A percentile compares a stretch with the other conserved stretches of the same genome.
Evolutionary conservation across 2,113 vertebrate species (phyloP).

Genomic region (Ellobius talpinus): DNA sequence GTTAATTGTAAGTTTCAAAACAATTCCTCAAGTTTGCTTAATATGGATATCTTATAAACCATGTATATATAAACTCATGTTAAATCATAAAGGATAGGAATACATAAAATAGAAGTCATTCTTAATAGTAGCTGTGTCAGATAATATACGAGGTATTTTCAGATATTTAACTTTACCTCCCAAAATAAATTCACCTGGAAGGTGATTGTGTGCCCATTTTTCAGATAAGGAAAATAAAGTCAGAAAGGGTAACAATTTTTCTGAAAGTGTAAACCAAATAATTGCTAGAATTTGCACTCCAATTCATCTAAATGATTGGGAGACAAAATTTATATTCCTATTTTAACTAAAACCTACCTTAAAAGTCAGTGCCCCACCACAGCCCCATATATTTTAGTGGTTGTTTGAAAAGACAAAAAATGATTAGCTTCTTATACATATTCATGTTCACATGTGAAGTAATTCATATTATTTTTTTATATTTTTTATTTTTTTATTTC

Average conservation of each 20-base stretch:
- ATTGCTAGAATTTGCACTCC: not conserved
- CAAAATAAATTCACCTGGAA: not conserved
- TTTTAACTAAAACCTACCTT: not conserved
- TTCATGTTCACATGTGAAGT: not conserved
- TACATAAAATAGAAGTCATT: not conserved
- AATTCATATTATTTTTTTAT: not conserved
- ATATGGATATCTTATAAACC: not conserved
- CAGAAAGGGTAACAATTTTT: not conserved
- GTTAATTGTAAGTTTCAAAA: slow-evolving; percentile 22
- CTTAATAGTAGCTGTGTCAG: not conserved
- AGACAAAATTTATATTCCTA: not conserved
- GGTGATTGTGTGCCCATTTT: not conserved
- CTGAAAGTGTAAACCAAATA: not conserved
- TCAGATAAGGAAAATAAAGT: not conserved
- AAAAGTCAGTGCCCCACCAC: not conserved
- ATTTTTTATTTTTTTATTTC: no score
- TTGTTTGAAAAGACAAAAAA: not conserved
- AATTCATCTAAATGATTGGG: not conserved
- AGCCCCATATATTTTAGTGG: not conserved
- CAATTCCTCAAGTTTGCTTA: not conserved
- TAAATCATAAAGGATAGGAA: not conserved
- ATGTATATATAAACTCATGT: not conserved
- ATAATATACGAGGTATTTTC: not conserved
- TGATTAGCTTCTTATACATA: not conserved
- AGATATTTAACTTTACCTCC: not conserved